Conservation (phyloP, 2,113 vertebrate genomes). For the Condylura cristata region DNA sequence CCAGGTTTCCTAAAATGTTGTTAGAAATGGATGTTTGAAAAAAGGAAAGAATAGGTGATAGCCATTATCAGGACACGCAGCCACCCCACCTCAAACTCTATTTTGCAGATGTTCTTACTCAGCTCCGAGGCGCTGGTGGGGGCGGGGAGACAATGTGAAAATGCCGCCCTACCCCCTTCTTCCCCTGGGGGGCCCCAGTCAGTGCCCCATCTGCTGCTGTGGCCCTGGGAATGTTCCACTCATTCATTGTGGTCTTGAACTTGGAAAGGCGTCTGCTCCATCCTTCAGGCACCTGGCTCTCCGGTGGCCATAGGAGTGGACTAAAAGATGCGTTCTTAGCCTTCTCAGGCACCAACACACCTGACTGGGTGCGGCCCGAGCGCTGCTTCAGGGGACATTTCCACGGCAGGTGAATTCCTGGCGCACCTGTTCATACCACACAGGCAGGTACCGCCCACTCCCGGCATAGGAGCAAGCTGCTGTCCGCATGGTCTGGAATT, state of each 20-base stretch:
- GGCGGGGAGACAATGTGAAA: not conserved
- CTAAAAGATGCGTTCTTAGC: not conserved
- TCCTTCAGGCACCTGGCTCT: not conserved
- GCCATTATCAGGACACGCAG: not conserved
- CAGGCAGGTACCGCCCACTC: not conserved
- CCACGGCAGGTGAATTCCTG: not conserved
- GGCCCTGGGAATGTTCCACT: not conserved
- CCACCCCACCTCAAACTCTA: not conserved
- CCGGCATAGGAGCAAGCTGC: too few relatives aligned
- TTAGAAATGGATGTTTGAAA: not conserved
- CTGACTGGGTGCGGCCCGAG: fast-evolving
- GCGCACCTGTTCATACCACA: not conserved
- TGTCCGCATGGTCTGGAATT: fast-evolving
- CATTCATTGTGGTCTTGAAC: not conserved
- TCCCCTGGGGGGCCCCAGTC: not conserved
- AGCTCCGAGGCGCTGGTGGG: not conserved
- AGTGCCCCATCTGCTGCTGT: not conserved
- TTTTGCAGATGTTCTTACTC: not conserved
- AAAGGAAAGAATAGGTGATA: not conserved
- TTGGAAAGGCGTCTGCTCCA: not conserved
- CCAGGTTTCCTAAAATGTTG: not conserved
- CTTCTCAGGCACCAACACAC: not conserved
- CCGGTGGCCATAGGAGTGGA: not conserved
- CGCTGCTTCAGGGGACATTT: too few relatives aligned
- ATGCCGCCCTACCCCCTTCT: too few relatives aligned